Evolutionary conservation across 1,140 invertebrate genomes (phyloP), one percentile per base, ranked within the genome.

Genomic region (Brachionus koreanus): DNA sequence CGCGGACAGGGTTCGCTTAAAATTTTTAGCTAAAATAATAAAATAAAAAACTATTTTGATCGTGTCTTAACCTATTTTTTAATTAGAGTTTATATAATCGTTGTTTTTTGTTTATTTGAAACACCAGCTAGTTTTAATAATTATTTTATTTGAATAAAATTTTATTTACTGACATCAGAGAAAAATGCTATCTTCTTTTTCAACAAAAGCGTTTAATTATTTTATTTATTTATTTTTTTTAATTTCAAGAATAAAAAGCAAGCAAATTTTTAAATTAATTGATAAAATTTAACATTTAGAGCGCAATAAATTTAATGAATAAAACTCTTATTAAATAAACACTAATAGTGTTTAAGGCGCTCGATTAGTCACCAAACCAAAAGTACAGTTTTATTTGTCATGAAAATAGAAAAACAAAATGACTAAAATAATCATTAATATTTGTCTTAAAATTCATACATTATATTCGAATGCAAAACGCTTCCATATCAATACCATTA

Each of bases 401-500:
- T 25, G 5, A 57, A 7, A 23, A n/a, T 23, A 9, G 1, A 10
- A 13, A 57, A 19, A 19, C 5, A n/a, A 23, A 23, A 57, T 57
- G 49, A 57, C 49, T 57, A 57, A 57, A 19, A 29, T 29, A 29
- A 29, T 29, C 29, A 19, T 57, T 16, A 52, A 39, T 39, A 42
- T 42, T 13, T 42, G 39, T 42, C 39, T 42, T 42, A 10, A 7
- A 19, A n/a, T 57, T 23, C 49, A n/a, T 57, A 57, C 49, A 57
- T 57, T 19, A 57, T 57, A 19, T 57, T 57, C 16, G 19, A 57
- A 57, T 57, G 49, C 49, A 69, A 69, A 63, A 69, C 65, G 65
- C 65, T 69, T 69, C 65, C 65, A 69, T 69, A 16, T 69, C 65
- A 69, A 39, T 33, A 65, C 33, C 33, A 65, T 65, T 69, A 69